Percentiles rank a stretch among this genome's conserved stretches.
phyloP scores from a whole-genome alignment of 2,113 vertebrate species.

The Caloenas nicobarica region DNA sequence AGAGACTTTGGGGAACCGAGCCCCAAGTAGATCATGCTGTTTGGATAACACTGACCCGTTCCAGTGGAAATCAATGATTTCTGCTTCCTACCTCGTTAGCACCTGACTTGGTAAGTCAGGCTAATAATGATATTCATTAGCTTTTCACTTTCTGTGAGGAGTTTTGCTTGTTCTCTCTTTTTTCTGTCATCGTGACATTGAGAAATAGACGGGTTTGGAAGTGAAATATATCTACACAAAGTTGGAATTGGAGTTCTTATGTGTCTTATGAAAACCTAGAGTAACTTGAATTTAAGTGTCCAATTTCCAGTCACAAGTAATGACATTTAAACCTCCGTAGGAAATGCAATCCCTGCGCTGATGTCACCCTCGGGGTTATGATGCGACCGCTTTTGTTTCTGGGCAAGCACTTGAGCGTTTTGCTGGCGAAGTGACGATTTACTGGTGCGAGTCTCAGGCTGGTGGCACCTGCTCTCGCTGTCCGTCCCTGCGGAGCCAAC shows the following conservation, averaged over 20 bases:
- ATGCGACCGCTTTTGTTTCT: constrained; percentile 52
- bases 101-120: neutral
- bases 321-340: constrained; percentile 39
- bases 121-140: neutral
- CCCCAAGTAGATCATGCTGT: rapidly evolving
- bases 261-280: neutral
- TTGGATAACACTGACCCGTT: neutral
- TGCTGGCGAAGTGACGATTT: neutral
- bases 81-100: neutral
- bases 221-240: neutral
- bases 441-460: neutral
- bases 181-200: rapidly evolving
- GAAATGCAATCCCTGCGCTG: constrained; percentile 54
- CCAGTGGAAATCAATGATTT: neutral
- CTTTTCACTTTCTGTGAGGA: neutral
- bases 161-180: neutral
- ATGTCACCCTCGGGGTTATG: constrained; percentile 54
- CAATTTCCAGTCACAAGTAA: constrained; percentile 41
- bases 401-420: constrained; percentile 16
- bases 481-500: no score
- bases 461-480: neutral
- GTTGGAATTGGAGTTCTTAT: neutral
- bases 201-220: neutral
- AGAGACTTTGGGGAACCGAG: neutral
- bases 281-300: constrained; percentile 25